phyloP scores from a whole-genome alignment of 2,888 invertebrate genomes.

The Drosophila diplacantha region DNA sequence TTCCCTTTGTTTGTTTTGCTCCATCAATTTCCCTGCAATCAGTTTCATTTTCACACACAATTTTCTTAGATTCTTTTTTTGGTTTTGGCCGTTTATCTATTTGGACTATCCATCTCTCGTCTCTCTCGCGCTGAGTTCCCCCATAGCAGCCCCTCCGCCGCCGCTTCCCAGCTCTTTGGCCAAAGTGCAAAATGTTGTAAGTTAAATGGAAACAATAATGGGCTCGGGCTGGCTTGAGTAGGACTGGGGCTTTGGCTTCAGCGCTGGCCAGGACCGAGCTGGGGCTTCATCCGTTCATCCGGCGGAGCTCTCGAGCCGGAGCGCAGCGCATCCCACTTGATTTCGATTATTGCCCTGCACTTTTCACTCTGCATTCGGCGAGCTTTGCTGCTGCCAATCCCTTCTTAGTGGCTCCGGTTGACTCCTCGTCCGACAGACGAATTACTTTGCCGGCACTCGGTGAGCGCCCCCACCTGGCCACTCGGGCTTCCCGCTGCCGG shows the following conservation, averaged over 20 bases:
- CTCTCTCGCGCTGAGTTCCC: conserved; percentile 6
- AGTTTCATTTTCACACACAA: conserved; percentile 64
- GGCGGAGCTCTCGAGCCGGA: conserved; percentile 27
- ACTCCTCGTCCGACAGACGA: conserved; percentile 56
- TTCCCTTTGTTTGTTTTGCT: conserved; percentile 45
- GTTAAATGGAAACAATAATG: conserved; percentile 75
- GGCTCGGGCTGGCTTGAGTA: conserved; percentile 47
- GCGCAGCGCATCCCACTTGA: conserved; percentile 29
- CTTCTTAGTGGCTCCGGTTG: conserved; percentile 15
- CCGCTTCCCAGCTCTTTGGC: conserved; percentile 35
- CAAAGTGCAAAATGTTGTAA: conserved; percentile 76
- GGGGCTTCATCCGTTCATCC: conserved; percentile 31
- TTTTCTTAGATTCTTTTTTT: conserved; percentile 53
- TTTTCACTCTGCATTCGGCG: conserved; percentile 48
- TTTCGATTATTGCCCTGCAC: conserved; percentile 62
- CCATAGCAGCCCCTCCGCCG: conserved; percentile 1
- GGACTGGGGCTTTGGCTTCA: conserved; percentile 25
- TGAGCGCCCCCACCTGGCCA: conserved; percentile 15
- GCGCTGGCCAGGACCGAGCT: conserved; percentile 5
- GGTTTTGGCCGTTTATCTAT: conserved; percentile 49
- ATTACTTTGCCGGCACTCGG: conserved; percentile 38
- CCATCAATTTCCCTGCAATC: conserved; percentile 58
- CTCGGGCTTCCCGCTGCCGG: conserved; percentile 10
- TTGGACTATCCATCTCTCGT: conserved; percentile 36
- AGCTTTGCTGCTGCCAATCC: conserved; percentile 47